phyloP scores from a whole-genome alignment of 1,140 invertebrate species.

The Pentalonia nigronervosa region DNA sequence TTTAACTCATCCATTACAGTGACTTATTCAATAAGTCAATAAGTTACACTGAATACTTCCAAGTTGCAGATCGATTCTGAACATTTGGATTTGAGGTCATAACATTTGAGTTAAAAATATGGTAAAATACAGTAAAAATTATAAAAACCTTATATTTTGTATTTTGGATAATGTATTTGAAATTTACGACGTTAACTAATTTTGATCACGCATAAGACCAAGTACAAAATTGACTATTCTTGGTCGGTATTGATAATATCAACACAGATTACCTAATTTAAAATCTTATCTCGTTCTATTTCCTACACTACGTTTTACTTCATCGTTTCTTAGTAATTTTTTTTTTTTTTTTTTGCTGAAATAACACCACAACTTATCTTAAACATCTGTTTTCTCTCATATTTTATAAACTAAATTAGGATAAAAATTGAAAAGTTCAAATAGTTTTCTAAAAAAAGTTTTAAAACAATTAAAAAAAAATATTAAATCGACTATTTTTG shows the following conservation, averaged over 20 bases:
- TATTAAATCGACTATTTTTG: neutral
- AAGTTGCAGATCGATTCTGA: no score
- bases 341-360: neutral
- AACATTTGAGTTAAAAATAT: no score
- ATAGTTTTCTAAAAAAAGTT: neutral
- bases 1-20: neutral
- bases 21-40: neutral
- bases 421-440: neutral
- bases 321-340: neutral
- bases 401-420: neutral
- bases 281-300: neutral
- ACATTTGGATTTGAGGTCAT: no score
- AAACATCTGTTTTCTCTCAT: neutral
- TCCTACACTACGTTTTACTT: neutral
- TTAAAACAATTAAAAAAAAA: neutral
- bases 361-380: neutral
- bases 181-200: neutral
- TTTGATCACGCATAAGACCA: neutral
- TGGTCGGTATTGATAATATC: neutral
- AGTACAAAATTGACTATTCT: neutral
- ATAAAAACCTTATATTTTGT: neutral
- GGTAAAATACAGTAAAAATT: neutral
- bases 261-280: neutral
- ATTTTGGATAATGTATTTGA: neutral
- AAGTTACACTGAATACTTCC: neutral